Conservation (phyloP, 1,140 invertebrate species). For the Prorops nasuta region DNA sequence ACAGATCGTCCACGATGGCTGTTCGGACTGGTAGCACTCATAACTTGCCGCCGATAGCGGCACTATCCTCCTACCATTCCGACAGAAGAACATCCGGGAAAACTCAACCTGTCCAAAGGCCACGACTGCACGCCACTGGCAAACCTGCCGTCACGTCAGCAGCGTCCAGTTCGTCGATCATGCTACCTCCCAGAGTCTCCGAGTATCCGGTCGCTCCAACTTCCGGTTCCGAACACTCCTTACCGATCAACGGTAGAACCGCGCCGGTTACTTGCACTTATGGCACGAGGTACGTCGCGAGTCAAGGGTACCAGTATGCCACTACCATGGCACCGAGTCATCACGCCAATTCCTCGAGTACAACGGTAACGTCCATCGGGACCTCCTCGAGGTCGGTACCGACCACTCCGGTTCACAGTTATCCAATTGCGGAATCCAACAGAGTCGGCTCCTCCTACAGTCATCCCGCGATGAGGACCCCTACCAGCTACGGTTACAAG, state of each 20-base stretch:
- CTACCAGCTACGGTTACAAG: constrained; percentile 35
- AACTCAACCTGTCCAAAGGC: constrained; percentile 31
- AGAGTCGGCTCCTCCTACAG: constrained; percentile 16
- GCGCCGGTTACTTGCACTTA: too few relatives aligned
- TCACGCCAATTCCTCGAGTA: constrained; percentile 38
- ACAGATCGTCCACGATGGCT: constrained; percentile 16
- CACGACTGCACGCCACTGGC: constrained; percentile 16
- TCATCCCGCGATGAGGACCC: constrained; percentile 1
- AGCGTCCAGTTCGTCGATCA: constrained; percentile 13
- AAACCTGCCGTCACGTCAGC: constrained; percentile 14
- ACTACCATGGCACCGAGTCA: constrained; percentile 49
- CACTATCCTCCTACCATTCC: constrained; percentile 55
- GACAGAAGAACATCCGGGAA: constrained; percentile 37
- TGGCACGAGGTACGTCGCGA: constrained; percentile 24
- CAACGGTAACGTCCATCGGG: constrained; percentile 43
- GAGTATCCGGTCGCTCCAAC: constrained; percentile 25
- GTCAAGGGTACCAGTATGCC: constrained; percentile 31
- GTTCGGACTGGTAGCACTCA: constrained; percentile 46
- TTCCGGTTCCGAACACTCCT: constrained; percentile 17
- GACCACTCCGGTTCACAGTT: constrained; percentile 18
- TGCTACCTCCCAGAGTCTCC: constrained; percentile 16
- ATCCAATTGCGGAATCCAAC: constrained; percentile 22
- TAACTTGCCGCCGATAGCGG: constrained; percentile 57
- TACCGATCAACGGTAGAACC: constrained; percentile 38
- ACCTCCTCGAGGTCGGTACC: constrained; percentile 25